Percentiles rank a stretch among this genome's conserved stretches.
phyloP scores from a whole-genome alignment of 2,797 vertebrate species.

The Muscicapa comitata region DNA sequence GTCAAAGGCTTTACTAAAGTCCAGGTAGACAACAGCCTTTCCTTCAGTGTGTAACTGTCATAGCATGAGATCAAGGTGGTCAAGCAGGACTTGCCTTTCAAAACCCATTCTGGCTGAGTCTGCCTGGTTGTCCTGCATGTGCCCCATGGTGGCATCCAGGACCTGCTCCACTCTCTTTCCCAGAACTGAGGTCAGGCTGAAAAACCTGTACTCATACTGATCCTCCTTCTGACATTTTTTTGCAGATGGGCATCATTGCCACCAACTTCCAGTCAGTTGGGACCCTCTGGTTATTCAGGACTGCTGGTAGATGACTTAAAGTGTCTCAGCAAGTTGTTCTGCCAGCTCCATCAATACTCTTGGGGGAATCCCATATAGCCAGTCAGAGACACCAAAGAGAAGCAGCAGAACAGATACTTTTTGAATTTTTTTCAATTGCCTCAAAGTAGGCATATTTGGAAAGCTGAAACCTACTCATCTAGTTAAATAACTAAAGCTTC shows the following conservation, averaged over 20 bases:
- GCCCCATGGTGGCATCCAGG: neutral
- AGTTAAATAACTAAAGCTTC: neutral
- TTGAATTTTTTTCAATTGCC: neutral
- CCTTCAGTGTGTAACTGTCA: too few species aligned
- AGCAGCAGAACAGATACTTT: rapidly evolving
- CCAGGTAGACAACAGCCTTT: neutral
- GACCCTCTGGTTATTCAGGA: neutral
- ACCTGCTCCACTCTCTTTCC: neutral
- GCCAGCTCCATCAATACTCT: neutral
- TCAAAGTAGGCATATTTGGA: neutral
- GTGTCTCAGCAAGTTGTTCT: neutral
- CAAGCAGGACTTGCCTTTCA: rapidly evolving
- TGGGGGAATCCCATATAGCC: too few species aligned
- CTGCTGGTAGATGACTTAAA: neutral
- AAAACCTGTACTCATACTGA: neutral
- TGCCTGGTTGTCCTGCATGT: too few species aligned
- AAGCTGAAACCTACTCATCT: neutral
- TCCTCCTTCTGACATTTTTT: rapidly evolving
- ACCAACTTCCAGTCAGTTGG: neutral
- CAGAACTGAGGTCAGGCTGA: neutral
- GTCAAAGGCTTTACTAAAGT: neutral
- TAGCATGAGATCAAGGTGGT: neutral
- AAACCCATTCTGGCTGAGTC: rapidly evolving
- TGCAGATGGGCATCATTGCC: too few species aligned
- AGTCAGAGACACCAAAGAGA: neutral